Evolutionary conservation across 2,797 vertebrate genomes (phyloP).

Genomic region (Limnodromus scolopaceus): DNA sequence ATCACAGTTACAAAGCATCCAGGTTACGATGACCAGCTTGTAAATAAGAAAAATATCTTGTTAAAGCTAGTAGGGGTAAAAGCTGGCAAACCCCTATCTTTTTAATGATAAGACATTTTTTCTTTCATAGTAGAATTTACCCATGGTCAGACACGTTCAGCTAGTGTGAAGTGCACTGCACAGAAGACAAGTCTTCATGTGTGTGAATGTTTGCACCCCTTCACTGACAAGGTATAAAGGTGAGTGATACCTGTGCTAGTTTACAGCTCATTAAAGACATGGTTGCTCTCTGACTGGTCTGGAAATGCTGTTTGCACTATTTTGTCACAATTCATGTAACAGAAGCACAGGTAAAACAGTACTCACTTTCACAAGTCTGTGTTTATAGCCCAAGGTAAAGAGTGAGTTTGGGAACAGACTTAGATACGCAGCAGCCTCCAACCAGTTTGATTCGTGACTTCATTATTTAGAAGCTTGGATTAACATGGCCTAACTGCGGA

Average conservation of each 20-base stretch:
- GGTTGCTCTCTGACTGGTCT: background rate
- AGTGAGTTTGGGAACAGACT: background rate
- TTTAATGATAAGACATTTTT: background rate
- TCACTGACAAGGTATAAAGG: background rate
- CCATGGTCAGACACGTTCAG: background rate
- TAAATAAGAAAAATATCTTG: background rate
- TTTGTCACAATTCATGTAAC: background rate
- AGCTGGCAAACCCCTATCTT: background rate
- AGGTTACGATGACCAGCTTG: background rate
- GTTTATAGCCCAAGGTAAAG: background rate
- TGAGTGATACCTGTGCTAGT: background rate
- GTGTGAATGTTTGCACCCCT: rapidly evolving
- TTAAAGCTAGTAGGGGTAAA: background rate
- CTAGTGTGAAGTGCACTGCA: rapidly evolving
- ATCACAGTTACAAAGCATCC: background rate
- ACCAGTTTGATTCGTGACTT: background rate
- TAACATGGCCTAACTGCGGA: background rate
- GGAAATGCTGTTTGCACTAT: background rate
- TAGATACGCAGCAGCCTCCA: background rate
- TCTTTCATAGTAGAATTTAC: background rate
- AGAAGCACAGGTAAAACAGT: background rate
- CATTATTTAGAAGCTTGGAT: background rate
- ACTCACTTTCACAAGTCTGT: background rate
- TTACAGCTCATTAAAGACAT: background rate
- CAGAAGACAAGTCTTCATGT: rapidly evolving